Evolutionary conservation across 2,797 vertebrate species (phyloP).

Genomic region (Coracias cyanogaster): DNA sequence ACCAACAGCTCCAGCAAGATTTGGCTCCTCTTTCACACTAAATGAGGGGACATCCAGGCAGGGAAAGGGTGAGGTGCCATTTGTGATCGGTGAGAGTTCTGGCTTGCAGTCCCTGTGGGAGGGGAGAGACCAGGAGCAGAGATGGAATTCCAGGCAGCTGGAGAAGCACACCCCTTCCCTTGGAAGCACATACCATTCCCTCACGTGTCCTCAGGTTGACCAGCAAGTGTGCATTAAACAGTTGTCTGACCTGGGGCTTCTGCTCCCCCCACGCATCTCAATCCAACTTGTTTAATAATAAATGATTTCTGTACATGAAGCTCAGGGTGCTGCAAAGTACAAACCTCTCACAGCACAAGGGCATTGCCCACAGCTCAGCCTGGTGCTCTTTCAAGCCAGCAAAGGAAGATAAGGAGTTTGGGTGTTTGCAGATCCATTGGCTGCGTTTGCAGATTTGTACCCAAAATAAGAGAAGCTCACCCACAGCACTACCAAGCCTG

Average conservation of each 20-base stretch:
- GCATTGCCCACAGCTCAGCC: accelerated
- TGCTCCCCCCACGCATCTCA: background rate
- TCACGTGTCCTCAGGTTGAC: background rate
- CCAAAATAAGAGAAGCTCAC: background rate
- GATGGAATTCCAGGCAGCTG: background rate
- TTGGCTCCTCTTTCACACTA: background rate
- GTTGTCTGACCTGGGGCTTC: background rate
- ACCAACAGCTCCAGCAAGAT: background rate
- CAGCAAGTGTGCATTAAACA: background rate
- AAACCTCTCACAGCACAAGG: background rate
- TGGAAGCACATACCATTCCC: background rate
- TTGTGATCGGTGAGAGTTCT: background rate
- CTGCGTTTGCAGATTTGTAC: background rate
- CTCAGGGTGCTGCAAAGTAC: background rate
- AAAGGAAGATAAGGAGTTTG: background rate
- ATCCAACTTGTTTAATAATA: background rate
- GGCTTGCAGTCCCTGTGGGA: conserved; percentile 42
- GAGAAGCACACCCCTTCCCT: background rate
- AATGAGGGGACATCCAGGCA: background rate
- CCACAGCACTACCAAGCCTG: background rate
- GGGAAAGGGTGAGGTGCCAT: background rate
- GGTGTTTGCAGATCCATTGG: background rate
- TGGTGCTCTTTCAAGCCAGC: background rate
- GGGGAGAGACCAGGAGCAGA: conserved; percentile 14
- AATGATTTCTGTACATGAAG: background rate